phyloP scores from a whole-genome alignment of 2,888 invertebrate genomes.

The Mongoloraphidia duomilia region DNA sequence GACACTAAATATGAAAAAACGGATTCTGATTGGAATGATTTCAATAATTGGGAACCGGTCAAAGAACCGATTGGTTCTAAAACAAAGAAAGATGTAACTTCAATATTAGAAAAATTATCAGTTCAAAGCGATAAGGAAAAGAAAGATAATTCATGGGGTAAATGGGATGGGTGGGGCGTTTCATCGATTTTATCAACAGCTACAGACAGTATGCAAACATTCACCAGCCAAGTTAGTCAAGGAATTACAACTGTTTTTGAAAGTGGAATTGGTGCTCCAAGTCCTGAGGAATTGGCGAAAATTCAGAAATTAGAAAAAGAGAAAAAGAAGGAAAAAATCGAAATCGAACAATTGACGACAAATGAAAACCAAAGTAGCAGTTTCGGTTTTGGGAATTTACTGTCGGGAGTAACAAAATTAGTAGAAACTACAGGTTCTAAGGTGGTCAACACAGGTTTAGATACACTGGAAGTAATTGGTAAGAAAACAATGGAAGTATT shows the following conservation, averaged over 20 bases:
- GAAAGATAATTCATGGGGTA: constrained; percentile 25
- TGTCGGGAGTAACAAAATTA: constrained; percentile 56
- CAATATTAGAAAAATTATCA: constrained; percentile 24
- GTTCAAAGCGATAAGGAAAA: constrained; percentile 16
- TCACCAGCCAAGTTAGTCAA: constrained; percentile 70
- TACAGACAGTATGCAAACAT: constrained; percentile 56
- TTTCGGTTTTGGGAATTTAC: constrained; percentile 45
- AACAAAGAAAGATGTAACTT: constrained; percentile 19
- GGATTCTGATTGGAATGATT: constrained; percentile 36
- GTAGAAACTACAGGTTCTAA: constrained; percentile 56
- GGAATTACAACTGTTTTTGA: constrained; percentile 66
- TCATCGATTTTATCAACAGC: constrained; percentile 63
- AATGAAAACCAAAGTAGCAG: constrained; percentile 14
- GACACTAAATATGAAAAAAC: constrained; percentile 11
- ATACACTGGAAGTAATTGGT: constrained; percentile 83
- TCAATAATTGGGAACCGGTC: constrained; percentile 34
- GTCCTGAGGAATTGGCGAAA: constrained; percentile 62
- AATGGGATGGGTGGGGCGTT: constrained; percentile 66
- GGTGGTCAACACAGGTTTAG: constrained; percentile 67
- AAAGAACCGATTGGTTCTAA: constrained; percentile 10
- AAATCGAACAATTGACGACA: not conserved
- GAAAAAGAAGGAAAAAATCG: constrained; percentile 10
- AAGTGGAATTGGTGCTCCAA: constrained; percentile 67
- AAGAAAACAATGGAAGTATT: constrained; percentile 90
- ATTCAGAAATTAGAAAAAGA: constrained; percentile 24